A percentile compares a stretch with the other conserved stretches of the same genome.
Evolutionary conservation across 2,113 vertebrate genomes (phyloP).

Genomic region (Callithrix jacchus): DNA sequence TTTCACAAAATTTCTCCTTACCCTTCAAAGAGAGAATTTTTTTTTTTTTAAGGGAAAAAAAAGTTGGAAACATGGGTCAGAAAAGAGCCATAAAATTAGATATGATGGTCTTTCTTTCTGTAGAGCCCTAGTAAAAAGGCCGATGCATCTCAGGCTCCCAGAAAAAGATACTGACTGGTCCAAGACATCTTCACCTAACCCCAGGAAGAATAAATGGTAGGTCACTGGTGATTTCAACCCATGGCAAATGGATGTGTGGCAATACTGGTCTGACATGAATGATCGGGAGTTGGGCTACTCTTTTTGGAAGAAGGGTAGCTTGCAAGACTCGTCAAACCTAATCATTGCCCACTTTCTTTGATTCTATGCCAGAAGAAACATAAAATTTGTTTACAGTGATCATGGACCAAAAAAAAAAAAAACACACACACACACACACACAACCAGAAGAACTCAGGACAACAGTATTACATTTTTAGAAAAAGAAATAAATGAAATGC

Average conservation of each 20-base stretch:
- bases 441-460: neutral
- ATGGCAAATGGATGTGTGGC: neutral
- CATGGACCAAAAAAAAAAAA: neutral
- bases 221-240: neutral
- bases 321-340: neutral
- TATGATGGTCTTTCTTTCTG: neutral
- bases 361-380: neutral
- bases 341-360: neutral
- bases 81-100: neutral
- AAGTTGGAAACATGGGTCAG: neutral
- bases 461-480: neutral
- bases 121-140: neutral
- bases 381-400: conserved; percentile 17
- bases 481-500: neutral
- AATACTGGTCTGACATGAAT: neutral
- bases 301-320: neutral
- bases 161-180: neutral
- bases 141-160: neutral
- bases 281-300: neutral
- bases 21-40: conserved; percentile 13
- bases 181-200: neutral
- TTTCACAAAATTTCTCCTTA: conserved; percentile 30
- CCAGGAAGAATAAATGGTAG: neutral
- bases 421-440: neutral
- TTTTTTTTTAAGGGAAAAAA: neutral